Base-by-base conservation (phyloP, 2,888 invertebrate genomes). In the Laspeyria flexula region DNA sequence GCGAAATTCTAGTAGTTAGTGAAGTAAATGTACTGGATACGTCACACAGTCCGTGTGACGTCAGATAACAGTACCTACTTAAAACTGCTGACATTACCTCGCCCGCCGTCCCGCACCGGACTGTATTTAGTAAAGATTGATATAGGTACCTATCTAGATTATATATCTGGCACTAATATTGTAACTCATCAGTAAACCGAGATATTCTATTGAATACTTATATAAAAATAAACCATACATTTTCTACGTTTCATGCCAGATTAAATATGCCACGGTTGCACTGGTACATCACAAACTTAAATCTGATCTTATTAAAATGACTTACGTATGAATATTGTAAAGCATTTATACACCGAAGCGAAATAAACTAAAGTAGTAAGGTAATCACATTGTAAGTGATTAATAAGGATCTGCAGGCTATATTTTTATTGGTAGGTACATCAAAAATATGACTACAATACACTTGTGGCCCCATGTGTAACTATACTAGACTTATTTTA, bases 401-500 rank as follows among this genome's bases (percentile, higher is more conserved):
- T 61, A 46, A 47, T 45, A 68, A 72, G 65, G 64, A 51, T 62
- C 58, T 73, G 73, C 66, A 72, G 64, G 62, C 71, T 60, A 73
- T 68, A 75, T 65, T 73, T 74, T 70, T 71, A 75, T 63, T 71
- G 75, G 67, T 75, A 69, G 75, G 66, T 75, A 67, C 61, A 59
- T 60, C 60, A 71, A 77, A 75, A 77, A 77, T 68, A 75, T 69
- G 71, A 77, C 78, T 76, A 77, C 75, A 73, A 69, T 31, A 70
- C 58, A 62, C 74, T 61, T 64, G 75, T 61, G 65, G 52, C 59
- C 62, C 38, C 62, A 55, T 54, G 58, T 71, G 72, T 59, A 69
- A 61, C 61, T 76, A 61, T 11, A 40, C 61, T 70, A 59, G 55
- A 52, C 37, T 56, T 91, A 92, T 69, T 92, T 91, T 82, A 92